Conservation (phyloP, 2,888 invertebrate species). For the Trissolcus brochymenae region DNA sequence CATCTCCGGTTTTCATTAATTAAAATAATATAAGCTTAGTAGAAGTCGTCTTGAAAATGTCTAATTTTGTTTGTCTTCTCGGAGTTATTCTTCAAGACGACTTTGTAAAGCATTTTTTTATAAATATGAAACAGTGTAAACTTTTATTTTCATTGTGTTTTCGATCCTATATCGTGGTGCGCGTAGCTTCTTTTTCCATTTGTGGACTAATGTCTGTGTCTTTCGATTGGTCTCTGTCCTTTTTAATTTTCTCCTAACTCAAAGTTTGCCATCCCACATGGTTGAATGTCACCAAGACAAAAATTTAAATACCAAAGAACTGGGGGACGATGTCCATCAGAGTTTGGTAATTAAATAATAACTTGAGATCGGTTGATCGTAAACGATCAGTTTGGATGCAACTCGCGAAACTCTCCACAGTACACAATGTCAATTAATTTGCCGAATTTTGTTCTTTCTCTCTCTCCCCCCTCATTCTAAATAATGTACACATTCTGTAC, state of each 20-base stretch:
- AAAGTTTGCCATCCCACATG: slow-evolving; percentile 3
- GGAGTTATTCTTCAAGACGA: slow-evolving; percentile 20
- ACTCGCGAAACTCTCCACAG: background rate
- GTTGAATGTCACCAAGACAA: too few relatives aligned
- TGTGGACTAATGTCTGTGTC: slow-evolving; percentile 55
- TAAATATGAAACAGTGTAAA: slow-evolving; percentile 21
- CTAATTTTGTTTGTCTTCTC: background rate
- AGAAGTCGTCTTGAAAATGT: slow-evolving; percentile 27
- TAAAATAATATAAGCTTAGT: background rate
- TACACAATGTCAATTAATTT: background rate
- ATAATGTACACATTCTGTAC: slow-evolving; percentile 4
- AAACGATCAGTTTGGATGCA: background rate
- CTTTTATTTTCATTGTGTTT: slow-evolving; percentile 28
- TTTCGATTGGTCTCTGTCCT: slow-evolving; percentile 39
- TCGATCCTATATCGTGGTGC: slow-evolving; percentile 47
- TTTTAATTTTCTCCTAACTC: slow-evolving; percentile 46
- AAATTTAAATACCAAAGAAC: too few relatives aligned
- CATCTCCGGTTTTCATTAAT: slow-evolving; percentile 9
- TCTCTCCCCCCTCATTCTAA: background rate
- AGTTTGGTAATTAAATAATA: too few relatives aligned
- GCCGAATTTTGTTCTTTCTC: too few relatives aligned
- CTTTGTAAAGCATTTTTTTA: slow-evolving; percentile 39
- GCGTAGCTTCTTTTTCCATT: slow-evolving; percentile 48
- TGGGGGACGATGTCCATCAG: too few relatives aligned
- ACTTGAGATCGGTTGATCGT: background rate